Base-by-base conservation (phyloP, 2,113 vertebrate species). In the Antennarius striatus region DNA sequence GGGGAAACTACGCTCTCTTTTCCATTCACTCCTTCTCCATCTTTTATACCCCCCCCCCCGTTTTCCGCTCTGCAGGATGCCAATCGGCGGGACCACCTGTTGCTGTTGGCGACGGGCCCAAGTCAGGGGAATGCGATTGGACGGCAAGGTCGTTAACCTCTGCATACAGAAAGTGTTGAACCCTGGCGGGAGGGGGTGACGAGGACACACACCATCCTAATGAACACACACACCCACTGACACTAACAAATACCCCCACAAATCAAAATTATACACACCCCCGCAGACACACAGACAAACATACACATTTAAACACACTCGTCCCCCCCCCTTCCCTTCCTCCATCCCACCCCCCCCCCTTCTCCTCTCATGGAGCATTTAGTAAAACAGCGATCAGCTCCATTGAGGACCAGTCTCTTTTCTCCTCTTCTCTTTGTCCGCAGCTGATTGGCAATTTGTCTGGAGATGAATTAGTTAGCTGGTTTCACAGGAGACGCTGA, bases 401-500 rank as follows among this genome's bases (percentile, higher is more conserved):
- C 51, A 81, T 91, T 88, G 87, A 89, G 59, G 73, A 82, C 80
- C 75, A 67, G 79, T 56, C 77, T 77, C 82, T 79, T 81, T 88
- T 88, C 88, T 87, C 76, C 48, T 68, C 68, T 77, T 70, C 65
- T 69, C 81, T 88, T 90, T 91, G 89, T 90, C 80, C 71, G 12
- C 53, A 52, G 53, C 85, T 91, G 90, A 90, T 91, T 91, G 83
- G 83, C 89, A 91, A 91, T 91, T 91, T 88, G 86, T 89, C 87
- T 86, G 85, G 71, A 82, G 80, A 88, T 87, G 87, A 89, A 88
- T 88, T 84, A 83, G 82, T 84, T 80, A 75, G 85, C 89, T 83
- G 86, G 83, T 88, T 77, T 86, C 83, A 84, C 82, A 86, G 85
- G 75, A 80, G 68, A 62, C 15, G 53, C 53, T 87, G 86, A 88